Base-by-base conservation (phyloP, 2,888 invertebrate species). In the Erebia aethiops region DNA sequence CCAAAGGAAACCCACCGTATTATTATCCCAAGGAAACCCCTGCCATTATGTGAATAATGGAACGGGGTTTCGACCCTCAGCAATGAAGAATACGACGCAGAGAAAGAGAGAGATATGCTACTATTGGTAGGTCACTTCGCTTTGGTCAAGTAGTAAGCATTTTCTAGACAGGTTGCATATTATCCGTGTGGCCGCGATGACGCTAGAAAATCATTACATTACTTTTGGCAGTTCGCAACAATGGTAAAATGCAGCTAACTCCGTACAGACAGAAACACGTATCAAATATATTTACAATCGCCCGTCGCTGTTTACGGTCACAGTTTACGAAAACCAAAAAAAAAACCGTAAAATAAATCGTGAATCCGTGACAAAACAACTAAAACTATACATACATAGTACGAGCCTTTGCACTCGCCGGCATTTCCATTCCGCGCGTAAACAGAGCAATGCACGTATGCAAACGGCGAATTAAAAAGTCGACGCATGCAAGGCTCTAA, bases 211-310 rank as follows among this genome's bases (percentile, higher is more conserved):
- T 87, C 83, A 89, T 88, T 88, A 90, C 85, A 91, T 87, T 90
- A 89, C 84, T 90, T 93, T 92, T 93, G 92, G 92, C 92, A 92
- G 92, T 90, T 89, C 86, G 91, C 91, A 90, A 90, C 86, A 89
- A 90, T 90, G 90, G 91, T 92, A 91, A 92, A 91, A 91, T 92
- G 92, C 92, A 90, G 87, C 89, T 89, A 89, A 87, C 84, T 86
- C 81, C 81, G 81, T 82, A 79, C 81, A 35, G 14, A 88, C 87
- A 88, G 87, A 87, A 86, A 87, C 85, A 86, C 83, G 81, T 86
- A 85, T 82, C 79, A 81, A 79, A 82, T 87, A 89, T 91, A 91
- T 92, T 89, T 91, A 92, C 90, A 91, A 77, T 75, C 78, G 75
- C 83, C 81, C 74, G 72, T 77, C 70, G 82, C 84, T 80, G 78